Evolutionary conservation across 2,797 vertebrate species (phyloP).

Genomic region (Darevskia nairensis): DNA sequence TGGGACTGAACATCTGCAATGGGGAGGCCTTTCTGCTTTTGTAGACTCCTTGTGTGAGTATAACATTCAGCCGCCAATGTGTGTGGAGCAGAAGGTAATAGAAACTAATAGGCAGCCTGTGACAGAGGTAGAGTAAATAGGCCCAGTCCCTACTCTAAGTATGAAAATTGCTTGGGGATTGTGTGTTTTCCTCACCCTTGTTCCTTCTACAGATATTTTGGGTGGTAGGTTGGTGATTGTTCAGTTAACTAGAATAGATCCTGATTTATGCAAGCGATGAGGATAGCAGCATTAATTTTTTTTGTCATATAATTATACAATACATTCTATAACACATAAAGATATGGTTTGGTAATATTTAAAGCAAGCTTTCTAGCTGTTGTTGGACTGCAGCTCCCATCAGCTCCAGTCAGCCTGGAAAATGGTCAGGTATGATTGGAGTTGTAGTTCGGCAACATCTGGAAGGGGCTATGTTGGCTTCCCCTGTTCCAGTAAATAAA

Average conservation of each 20-base stretch:
- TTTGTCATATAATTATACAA: not conserved
- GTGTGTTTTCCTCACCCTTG: no score
- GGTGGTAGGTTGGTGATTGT: rapidly evolving
- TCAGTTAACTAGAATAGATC: not conserved
- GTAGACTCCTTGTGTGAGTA: no score
- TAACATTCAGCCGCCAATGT: no score
- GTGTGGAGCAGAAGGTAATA: no score
- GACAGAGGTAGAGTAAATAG: no score
- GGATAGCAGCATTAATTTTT: constrained; percentile 11
- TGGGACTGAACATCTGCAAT: no score
- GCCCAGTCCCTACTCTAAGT: no score
- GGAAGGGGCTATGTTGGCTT: not conserved
- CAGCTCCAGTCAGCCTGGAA: not conserved
- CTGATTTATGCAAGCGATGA: rapidly evolving
- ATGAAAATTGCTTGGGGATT: no score
- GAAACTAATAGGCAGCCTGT: no score
- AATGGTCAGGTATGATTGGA: not conserved
- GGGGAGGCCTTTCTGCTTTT: no score
- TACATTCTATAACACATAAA: not conserved
- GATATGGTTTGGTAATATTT: not conserved
- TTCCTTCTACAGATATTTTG: not conserved
- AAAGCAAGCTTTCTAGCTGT: no score
- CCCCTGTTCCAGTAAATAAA: no score
- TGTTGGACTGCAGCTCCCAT: not conserved
- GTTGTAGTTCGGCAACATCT: not conserved